A percentile compares a stretch with the other conserved stretches of the same genome.
Conservation (phyloP, 2,113 vertebrate species). For the Pyxicephalus adspersus region DNA sequence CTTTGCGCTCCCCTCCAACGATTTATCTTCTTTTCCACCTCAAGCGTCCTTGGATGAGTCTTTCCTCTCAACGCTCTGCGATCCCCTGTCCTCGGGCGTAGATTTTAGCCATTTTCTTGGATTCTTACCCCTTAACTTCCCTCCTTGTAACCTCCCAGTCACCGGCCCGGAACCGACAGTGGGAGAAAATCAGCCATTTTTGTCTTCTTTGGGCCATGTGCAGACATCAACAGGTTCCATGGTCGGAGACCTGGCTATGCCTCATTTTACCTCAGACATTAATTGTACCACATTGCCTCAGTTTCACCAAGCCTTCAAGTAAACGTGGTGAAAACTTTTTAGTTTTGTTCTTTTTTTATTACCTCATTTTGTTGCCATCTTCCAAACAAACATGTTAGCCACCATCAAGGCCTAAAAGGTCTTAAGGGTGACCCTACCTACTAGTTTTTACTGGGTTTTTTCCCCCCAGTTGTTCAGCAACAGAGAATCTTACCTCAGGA, state of each 20-base stretch:
- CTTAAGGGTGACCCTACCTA: background rate
- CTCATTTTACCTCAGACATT: conserved; percentile 84
- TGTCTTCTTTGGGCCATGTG: conserved; percentile 75
- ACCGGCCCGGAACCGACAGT: conserved; percentile 78
- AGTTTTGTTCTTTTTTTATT: background rate
- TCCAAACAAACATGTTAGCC: background rate
- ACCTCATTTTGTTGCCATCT: conserved; percentile 22
- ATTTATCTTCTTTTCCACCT: conserved; percentile 79
- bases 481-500: conserved; percentile 39
- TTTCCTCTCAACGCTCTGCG: conserved; percentile 82
- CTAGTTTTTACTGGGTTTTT: background rate
- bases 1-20: conserved; percentile 83
- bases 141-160: conserved; percentile 83
- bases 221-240: conserved; percentile 77
- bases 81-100: conserved; percentile 86
- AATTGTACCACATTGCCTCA: conserved; percentile 93
- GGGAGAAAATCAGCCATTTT: conserved; percentile 80
- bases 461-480: conserved; percentile 1
- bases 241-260: conserved; percentile 73
- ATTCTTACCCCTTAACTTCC: conserved; percentile 93
- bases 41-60: conserved; percentile 84
- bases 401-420: background rate
- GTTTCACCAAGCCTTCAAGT: conserved; percentile 98
- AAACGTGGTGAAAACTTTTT: conserved; percentile 54
- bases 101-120: conserved; percentile 96